These are phyloP conservation scores for Heliconius hermathena DNA, from an alignment of 1,140 invertebrate species.

Conservation along the genomic window DNA sequence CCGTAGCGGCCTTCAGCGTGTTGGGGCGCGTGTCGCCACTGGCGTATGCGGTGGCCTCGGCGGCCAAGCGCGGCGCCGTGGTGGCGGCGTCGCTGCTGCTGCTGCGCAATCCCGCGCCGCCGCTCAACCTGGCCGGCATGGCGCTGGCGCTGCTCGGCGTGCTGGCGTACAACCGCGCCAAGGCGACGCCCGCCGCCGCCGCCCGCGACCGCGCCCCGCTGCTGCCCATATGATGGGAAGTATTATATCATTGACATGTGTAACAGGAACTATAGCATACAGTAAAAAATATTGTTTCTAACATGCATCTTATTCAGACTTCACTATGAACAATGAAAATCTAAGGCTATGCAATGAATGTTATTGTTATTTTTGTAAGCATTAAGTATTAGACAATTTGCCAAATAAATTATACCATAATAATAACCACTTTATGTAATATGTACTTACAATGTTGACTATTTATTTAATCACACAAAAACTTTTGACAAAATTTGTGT, in stretches of 20 bases:
- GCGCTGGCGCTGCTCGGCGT: constrained; percentile 94
- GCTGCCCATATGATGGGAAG: constrained; percentile 57
- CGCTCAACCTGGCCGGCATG: constrained; percentile 95
- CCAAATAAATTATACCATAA: too few species aligned
- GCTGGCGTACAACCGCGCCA: constrained; percentile 89
- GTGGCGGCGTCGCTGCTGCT: constrained; percentile 94
- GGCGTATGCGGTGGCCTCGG: constrained; percentile 97
- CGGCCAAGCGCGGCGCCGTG: constrained; percentile 97
- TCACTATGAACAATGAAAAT: too few species aligned
- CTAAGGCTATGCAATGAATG: too few species aligned
- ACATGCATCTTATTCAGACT: too few species aligned
- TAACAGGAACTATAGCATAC: background rate
- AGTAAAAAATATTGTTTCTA: too few species aligned
- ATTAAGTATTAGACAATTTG: too few species aligned
- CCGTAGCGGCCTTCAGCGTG: constrained; percentile 96
- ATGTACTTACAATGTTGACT: too few species aligned
- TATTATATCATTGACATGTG: background rate
- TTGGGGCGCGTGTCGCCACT: constrained; percentile 94
- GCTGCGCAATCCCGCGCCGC: constrained; percentile 95
- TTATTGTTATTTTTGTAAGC: too few species aligned
- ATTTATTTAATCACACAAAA: too few species aligned
- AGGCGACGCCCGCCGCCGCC: constrained; percentile 7
- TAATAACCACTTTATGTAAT: too few species aligned
- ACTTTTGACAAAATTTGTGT: too few species aligned
- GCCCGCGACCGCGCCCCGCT: constrained; percentile 34